Conservation (phyloP, 2,113 vertebrate species). For the Sander lucioperca region DNA sequence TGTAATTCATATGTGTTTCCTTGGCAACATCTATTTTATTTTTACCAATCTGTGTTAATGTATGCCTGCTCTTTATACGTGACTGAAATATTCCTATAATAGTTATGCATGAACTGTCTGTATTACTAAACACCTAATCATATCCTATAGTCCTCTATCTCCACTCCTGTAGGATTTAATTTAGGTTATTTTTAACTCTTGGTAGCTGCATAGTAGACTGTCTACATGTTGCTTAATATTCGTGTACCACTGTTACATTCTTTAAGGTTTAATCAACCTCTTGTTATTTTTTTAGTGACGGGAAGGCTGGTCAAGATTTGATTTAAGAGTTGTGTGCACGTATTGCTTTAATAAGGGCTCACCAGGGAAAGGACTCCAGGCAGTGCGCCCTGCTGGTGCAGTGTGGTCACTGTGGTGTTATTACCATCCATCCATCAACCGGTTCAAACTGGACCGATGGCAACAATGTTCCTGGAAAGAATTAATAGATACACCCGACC, state of each 20-base stretch:
- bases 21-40: background rate
- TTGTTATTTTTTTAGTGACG: background rate
- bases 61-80: background rate
- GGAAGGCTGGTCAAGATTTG: background rate
- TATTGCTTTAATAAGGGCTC: background rate
- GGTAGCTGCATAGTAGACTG: background rate
- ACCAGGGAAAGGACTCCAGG: background rate
- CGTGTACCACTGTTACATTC: background rate
- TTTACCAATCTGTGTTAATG: background rate
- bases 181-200: slow-evolving; percentile 7
- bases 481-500: background rate
- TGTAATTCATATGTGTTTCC: background rate
- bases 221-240: slow-evolving; percentile 1
- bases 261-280: background rate
- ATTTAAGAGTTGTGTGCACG: background rate
- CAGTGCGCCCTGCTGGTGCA: slow-evolving; percentile 48
- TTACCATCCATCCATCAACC: slow-evolving; percentile 55
- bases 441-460: slow-evolving; percentile 74
- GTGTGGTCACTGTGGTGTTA: slow-evolving; percentile 35
- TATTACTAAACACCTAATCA: background rate
- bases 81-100: background rate
- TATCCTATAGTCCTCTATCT: background rate
- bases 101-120: background rate
- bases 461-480: slow-evolving; percentile 45
- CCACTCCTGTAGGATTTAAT: background rate